Evolutionary conservation across 2,797 vertebrate genomes (phyloP).

Genomic region (Oreochromis mossambicus): DNA sequence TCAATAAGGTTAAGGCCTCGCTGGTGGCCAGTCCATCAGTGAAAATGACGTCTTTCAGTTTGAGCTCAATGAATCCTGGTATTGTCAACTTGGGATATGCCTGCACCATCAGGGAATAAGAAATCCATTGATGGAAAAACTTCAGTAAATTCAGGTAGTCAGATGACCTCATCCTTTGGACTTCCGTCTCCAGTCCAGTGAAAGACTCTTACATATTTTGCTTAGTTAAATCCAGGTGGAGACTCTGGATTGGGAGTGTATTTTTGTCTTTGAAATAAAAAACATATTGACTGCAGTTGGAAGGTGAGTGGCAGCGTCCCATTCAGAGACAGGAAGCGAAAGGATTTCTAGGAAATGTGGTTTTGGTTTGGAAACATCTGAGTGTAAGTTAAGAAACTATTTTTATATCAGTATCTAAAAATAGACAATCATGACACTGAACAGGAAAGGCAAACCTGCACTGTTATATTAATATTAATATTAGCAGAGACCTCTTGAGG

Average conservation of each 20-base stretch:
- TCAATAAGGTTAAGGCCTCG: neutral
- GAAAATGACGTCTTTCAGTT: neutral
- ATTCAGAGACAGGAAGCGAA: neutral
- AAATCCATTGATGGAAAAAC: neutral
- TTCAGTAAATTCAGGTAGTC: neutral
- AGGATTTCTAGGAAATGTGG: neutral
- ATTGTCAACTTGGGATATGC: neutral
- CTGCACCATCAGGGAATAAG: neutral
- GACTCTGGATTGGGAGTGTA: neutral
- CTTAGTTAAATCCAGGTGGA: neutral
- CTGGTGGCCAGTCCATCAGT: neutral
- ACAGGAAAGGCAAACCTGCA: neutral
- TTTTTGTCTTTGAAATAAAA: neutral
- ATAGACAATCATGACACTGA: neutral
- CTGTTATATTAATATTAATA: neutral
- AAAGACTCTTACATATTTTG: neutral
- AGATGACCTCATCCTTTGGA: neutral
- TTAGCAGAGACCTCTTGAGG: neutral
- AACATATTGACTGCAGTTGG: neutral
- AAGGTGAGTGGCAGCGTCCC: neutral
- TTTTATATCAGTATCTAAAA: neutral
- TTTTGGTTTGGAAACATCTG: neutral
- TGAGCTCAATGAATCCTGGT: neutral
- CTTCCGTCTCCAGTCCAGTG: neutral
- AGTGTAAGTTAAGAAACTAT: neutral